These are phyloP conservation scores for Noturus placidus DNA, from an alignment of 2,113 vertebrate species.

Conservation along the genomic window DNA sequence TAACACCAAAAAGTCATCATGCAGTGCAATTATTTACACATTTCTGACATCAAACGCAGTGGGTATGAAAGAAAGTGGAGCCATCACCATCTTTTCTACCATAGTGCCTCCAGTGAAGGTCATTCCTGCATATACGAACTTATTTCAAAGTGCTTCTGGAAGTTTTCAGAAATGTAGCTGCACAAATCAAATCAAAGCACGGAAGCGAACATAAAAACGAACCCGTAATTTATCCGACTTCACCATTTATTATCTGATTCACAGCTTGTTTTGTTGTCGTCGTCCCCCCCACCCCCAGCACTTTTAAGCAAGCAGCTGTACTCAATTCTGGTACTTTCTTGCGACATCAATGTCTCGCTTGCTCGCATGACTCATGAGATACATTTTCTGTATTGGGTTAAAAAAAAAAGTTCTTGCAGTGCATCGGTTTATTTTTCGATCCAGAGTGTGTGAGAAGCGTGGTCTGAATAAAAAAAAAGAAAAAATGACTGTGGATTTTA, in stretches of 20 bases:
- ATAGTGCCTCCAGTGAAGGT: not conserved
- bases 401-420: constrained; percentile 4
- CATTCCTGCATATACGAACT: not conserved
- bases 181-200: not conserved
- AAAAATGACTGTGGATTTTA: constrained; percentile 15
- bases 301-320: constrained; percentile 28
- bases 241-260: constrained; percentile 40
- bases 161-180: not conserved
- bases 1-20: not conserved
- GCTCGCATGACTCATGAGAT: constrained; percentile 43
- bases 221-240: not conserved
- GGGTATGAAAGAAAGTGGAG: constrained; percentile 2
- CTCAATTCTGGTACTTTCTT: constrained; percentile 30
- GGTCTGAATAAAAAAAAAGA: constrained; percentile 26
- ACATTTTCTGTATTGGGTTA: constrained; percentile 38
- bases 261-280: not conserved
- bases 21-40: constrained; percentile 15
- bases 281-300: not conserved
- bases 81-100: constrained; percentile 9
- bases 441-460: not conserved
- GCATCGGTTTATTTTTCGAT: constrained; percentile 25
- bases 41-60: constrained; percentile 2
- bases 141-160: not conserved
- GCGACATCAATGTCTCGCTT: constrained; percentile 50
- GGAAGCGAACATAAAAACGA: not conserved